These are phyloP conservation scores for Dioctria linearis DNA, from an alignment of 2,888 invertebrate genomes.

Conservation along the genomic window DNA sequence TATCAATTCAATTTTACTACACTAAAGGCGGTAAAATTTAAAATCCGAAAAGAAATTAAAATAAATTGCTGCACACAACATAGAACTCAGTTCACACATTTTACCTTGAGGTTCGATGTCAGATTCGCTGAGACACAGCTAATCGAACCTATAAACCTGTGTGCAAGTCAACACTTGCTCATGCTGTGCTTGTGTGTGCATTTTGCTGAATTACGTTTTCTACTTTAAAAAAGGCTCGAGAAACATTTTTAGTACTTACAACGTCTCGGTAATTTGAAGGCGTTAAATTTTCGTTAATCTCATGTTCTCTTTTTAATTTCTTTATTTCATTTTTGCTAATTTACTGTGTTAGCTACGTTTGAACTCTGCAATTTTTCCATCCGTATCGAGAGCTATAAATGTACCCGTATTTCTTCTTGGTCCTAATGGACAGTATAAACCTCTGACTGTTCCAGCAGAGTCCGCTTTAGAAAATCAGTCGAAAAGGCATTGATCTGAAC, in stretches of 20 bases:
- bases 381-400: not conserved
- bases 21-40: too few relatives aligned
- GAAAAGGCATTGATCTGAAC: not conserved
- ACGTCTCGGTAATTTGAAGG: conserved; percentile 53
- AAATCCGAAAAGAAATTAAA: too few relatives aligned
- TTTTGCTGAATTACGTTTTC: not conserved
- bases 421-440: not conserved
- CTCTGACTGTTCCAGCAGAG: conserved; percentile 20
- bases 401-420: not conserved
- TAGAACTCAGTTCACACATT: too few relatives aligned
- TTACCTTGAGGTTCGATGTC: too few relatives aligned
- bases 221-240: not conserved
- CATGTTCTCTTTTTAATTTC: conserved; percentile 49
- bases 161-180: too few relatives aligned
- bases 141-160: too few relatives aligned
- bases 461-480: not conserved
- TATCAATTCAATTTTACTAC: too few relatives aligned
- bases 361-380: conserved; percentile 29
- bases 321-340: conserved; percentile 54
- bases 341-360: conserved; percentile 1
- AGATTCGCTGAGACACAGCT: too few relatives aligned
- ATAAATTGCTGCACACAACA: too few relatives aligned
- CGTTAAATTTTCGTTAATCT: conserved; percentile 55
- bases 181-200: not conserved
- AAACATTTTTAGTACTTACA: conserved; percentile 31